A percentile compares a stretch with the other conserved stretches of the same genome.
phyloP scores from a whole-genome alignment of 2,797 vertebrate genomes.

The Zalophus californianus region DNA sequence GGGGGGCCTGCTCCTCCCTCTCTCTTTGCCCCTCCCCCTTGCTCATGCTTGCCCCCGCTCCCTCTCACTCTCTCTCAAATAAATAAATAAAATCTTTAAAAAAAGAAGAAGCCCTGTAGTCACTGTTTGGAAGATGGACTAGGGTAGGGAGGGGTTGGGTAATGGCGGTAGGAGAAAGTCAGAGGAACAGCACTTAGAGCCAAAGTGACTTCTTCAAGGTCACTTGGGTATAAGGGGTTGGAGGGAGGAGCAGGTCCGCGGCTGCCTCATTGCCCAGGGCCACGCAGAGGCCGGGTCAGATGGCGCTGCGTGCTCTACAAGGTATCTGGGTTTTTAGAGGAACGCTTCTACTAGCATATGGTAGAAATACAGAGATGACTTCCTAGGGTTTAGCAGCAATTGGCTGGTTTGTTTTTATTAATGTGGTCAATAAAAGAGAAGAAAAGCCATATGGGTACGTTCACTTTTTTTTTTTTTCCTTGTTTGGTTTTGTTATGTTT shows the following conservation, averaged over 20 bases:
- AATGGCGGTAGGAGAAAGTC: background rate
- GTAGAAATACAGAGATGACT: background rate
- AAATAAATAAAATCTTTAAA: too few relatives aligned
- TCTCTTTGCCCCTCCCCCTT: too few relatives aligned
- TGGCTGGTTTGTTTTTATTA: background rate
- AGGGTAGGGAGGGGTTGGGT: fast-evolving
- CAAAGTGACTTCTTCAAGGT: background rate
- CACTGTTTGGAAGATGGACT: background rate
- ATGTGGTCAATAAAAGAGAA: background rate
- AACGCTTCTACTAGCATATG: background rate
- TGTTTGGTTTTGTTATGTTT: slow-evolving; percentile 17
- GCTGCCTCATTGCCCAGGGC: background rate
- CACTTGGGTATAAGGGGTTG: background rate
- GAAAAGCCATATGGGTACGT: background rate
- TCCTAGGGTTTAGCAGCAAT: background rate
- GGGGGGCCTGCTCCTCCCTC: too few relatives aligned
- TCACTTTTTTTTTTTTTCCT: background rate
- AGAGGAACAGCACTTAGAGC: background rate
- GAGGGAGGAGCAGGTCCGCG: background rate
- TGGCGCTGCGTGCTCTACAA: too few relatives aligned
- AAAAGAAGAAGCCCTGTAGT: too few relatives aligned
- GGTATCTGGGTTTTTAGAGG: background rate
- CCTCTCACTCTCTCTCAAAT: too few relatives aligned
- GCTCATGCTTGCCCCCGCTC: too few relatives aligned
- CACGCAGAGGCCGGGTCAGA: background rate